phyloP scores from a whole-genome alignment of 2,888 invertebrate genomes.

The Drosophila neonasuta region DNA sequence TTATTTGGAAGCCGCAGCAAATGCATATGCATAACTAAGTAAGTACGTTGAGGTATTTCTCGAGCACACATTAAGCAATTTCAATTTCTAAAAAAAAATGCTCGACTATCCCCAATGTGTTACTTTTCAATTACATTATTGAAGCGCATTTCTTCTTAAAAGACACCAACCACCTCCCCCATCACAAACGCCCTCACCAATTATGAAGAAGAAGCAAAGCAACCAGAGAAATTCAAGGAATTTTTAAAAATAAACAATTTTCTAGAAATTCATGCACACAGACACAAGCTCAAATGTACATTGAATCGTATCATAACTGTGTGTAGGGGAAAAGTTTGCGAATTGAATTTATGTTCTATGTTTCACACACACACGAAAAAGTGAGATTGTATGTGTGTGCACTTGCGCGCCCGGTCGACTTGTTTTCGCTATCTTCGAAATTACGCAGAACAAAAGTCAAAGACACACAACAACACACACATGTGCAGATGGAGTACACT shows the following conservation, averaged over 20 bases:
- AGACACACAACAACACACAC: slow-evolving; percentile 9
- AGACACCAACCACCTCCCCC: slow-evolving; percentile 6
- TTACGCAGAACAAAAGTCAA: slow-evolving; percentile 33
- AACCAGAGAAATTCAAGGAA: slow-evolving; percentile 42
- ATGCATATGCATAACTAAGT: neutral
- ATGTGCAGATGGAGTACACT: neutral
- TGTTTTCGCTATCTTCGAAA: slow-evolving; percentile 36
- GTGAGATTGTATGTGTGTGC: neutral
- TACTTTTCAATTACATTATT: slow-evolving; percentile 32
- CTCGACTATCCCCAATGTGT: slow-evolving; percentile 8
- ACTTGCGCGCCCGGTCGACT: slow-evolving; percentile 2
- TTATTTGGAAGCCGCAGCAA: too few relatives aligned
- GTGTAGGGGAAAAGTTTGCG: slow-evolving; percentile 30
- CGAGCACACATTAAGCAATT: neutral
- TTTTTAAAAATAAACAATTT: slow-evolving; percentile 67
- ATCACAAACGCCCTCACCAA: slow-evolving; percentile 9
- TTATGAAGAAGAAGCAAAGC: slow-evolving; percentile 11
- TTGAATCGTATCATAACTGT: neutral
- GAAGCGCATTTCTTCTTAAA: slow-evolving; percentile 40
- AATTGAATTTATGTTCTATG: slow-evolving; percentile 19
- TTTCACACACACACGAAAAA: neutral
- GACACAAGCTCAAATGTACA: neutral
- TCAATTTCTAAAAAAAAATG: neutral
- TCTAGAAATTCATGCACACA: slow-evolving; percentile 37
- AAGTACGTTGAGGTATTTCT: neutral